A percentile compares a stretch with the other conserved stretches of the same genome.
Evolutionary conservation across 1,140 invertebrate species (phyloP).

Genomic region (Drosophila ironensis): DNA sequence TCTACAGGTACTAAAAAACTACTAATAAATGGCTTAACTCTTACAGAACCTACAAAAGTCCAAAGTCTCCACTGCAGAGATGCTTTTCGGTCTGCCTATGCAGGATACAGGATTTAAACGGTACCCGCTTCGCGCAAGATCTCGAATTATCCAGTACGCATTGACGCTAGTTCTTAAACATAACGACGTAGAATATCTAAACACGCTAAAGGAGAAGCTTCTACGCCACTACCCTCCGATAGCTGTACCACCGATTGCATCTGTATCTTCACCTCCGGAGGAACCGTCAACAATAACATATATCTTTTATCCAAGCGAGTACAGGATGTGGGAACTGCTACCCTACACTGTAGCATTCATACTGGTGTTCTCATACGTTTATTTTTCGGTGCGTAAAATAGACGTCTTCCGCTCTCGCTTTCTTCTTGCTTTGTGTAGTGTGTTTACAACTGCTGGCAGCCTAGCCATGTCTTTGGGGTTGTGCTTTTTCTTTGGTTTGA

Average conservation of each 20-base stretch:
- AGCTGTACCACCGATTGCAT: neutral
- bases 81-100: conserved; percentile 95
- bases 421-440: conserved; percentile 93
- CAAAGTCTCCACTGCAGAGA: conserved; percentile 92
- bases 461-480: conserved; percentile 96
- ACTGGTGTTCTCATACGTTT: conserved; percentile 94
- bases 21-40: too few relatives aligned
- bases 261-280: conserved; percentile 4
- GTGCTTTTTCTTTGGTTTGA: conserved; percentile 95
- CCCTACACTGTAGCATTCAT: conserved; percentile 92
- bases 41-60: conserved; percentile 88
- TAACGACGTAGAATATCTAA: conserved; percentile 90
- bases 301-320: conserved; percentile 93
- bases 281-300: conserved; percentile 83
- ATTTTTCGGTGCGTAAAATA: conserved; percentile 97
- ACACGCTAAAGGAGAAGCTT: conserved; percentile 88
- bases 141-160: conserved; percentile 93
- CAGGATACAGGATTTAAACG: conserved; percentile 94
- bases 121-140: conserved; percentile 91
- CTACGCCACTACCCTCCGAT: conserved; percentile 86
- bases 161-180: conserved; percentile 93
- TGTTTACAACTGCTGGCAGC: conserved; percentile 93
- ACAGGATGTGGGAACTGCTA: conserved; percentile 93
- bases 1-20: neutral
- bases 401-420: conserved; percentile 96